Evolutionary conservation across 2,888 invertebrate species (phyloP), one percentile per base, ranked within the genome.

Genomic region (Anorthoa munda): DNA sequence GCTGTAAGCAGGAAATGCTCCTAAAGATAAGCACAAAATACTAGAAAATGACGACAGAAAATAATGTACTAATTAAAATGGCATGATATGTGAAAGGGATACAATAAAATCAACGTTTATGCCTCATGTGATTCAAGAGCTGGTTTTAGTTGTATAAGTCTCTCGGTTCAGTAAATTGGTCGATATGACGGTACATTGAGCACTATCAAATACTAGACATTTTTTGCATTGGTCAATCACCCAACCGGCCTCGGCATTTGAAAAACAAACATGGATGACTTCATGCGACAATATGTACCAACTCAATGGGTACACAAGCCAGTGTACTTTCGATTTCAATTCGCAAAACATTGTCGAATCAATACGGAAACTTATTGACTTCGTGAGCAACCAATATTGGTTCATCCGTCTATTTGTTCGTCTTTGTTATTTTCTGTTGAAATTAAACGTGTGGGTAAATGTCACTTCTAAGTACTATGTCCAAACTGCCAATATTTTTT

Each of bases 281-380:
- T 48, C 61, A 71, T 67, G 53, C 39, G 56, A 63, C 55, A 66
- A 21, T 66, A 46, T 69, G 65, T 81, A 73, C 81, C 46, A 60
- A 72, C 48, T 71, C 53, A 39, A 51, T 65, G 48, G 12, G 50
- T 70, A 71, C 55, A 72, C 18, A 53, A 61, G 53, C 51, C 56
- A 23, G 64, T 72, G 39, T 79, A 70, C 69, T 82, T 76, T 79
- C 72, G 31, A 82, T 74, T 79, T 79, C 69, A 61, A 70, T 72
- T 82, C 39, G 70, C 56, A 72, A 71, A 82, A 69, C 60, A 66
- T 65, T 72, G 56, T 72, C 58, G 45, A 68, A 69, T 59, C 67
- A 64, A 72, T 66, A 82, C 68, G 61, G 58, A 72, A 65, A 71
- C 50, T 23, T 70, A 58, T 69, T 61, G 70, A 66, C 60, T 64